These are phyloP conservation scores for Xenopus tropicalis DNA, from an alignment of 2,113 vertebrate species.

Conservation along the genomic window UCB_Xtro_10.0 CM004449.2:44439001-44439500, in stretches of 20 bases:
- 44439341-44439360: too few relatives aligned
- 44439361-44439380: conserved; percentile 72
- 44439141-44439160: conserved; percentile 78
- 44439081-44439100: conserved; percentile 86
- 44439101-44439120: conserved; percentile 82
- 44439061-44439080: conserved; percentile 82
- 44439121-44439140: conserved; percentile 86
- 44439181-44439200: conserved; percentile 78
- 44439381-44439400: conserved; percentile 60
- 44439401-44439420: conserved; percentile 75
- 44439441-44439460: conserved; percentile 80
- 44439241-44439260: too few relatives aligned
- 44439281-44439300: not conserved
- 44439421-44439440: conserved; percentile 79
- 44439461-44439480: conserved; percentile 83
- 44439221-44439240: conserved; percentile 66
- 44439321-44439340: not conserved
- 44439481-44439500: conserved; percentile 81
- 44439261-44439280: too few relatives aligned
- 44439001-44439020: conserved; percentile 72
- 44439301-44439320: not conserved
- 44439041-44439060: conserved; percentile 75
- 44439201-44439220: conserved; percentile 88
- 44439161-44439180: conserved; percentile 87
- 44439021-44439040: conserved; percentile 82